Conservation (phyloP, 2,888 invertebrate species). For the Ichneumon xanthorius region DNA sequence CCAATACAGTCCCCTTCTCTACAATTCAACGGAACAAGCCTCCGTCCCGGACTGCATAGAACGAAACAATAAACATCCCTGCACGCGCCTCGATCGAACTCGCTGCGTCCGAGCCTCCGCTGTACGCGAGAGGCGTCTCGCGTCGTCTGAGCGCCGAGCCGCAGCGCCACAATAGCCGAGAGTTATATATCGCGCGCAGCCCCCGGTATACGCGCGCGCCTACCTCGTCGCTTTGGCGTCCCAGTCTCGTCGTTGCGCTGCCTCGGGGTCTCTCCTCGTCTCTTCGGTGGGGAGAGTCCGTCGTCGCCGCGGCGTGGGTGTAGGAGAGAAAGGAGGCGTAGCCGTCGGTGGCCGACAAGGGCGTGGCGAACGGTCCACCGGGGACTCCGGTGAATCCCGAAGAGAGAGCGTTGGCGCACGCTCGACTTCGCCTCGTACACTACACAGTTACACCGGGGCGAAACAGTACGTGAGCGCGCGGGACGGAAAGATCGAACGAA, state of each 20-base stretch:
- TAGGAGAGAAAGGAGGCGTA: constrained; percentile 79
- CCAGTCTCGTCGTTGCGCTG: too few species aligned
- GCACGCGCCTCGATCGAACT: background rate
- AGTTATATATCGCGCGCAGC: too few species aligned
- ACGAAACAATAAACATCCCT: background rate
- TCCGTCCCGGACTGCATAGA: background rate
- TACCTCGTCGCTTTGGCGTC: background rate
- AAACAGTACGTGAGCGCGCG: constrained; percentile 23
- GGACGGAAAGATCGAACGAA: constrained; percentile 38
- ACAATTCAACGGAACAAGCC: background rate
- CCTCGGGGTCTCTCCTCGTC: too few species aligned
- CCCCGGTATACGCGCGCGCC: background rate
- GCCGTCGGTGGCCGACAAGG: constrained; percentile 75
- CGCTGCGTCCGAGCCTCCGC: background rate
- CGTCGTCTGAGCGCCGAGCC: background rate
- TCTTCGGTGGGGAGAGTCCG: too few species aligned
- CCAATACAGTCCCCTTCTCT: background rate
- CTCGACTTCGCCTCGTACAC: constrained; percentile 54
- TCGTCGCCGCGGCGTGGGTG: constrained; percentile 77
- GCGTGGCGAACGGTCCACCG: constrained; percentile 74
- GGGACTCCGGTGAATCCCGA: constrained; percentile 65
- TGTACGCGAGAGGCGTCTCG: background rate
- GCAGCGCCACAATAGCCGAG: constrained; percentile 13
- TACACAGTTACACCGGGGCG: constrained; percentile 31
- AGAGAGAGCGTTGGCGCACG: constrained; percentile 59